Percentiles rank a stretch among this genome's conserved stretches.
Conservation (phyloP, 2,113 vertebrate species). For the Rattus rattus region DNA sequence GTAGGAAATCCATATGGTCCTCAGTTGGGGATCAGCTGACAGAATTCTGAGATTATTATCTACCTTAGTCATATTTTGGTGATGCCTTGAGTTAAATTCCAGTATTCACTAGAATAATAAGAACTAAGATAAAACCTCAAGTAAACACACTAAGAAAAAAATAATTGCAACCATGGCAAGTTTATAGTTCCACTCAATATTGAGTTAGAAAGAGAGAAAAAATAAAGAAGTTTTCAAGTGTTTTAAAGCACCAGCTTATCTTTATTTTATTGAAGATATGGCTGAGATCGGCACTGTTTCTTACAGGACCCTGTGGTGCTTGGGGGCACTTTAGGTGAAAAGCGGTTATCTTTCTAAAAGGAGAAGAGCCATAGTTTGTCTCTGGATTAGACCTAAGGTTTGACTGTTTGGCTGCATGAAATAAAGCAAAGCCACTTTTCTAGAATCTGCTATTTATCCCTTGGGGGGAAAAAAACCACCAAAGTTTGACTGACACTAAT, state of each 20-base stretch:
- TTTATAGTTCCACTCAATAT: conserved; percentile 69
- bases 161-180: conserved; percentile 67
- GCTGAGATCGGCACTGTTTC: background rate
- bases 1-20: conserved; percentile 38
- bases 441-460: conserved; percentile 90
- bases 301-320: background rate
- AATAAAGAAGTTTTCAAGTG: conserved; percentile 41
- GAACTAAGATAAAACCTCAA: conserved; percentile 76
- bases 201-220: conserved; percentile 51
- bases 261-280: conserved; percentile 23
- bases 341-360: conserved; percentile 63
- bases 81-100: conserved; percentile 70
- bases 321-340: background rate
- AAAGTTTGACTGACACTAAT: conserved; percentile 99
- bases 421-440: conserved; percentile 75
- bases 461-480: conserved; percentile 83
- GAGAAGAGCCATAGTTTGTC: conserved; percentile 18
- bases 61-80: conserved; percentile 73
- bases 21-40: conserved; percentile 64
- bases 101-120: conserved; percentile 76
- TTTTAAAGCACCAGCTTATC: conserved; percentile 50
- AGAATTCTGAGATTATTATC: conserved; percentile 79
- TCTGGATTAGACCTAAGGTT: conserved; percentile 54
- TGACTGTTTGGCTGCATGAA: conserved; percentile 63
- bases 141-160: conserved; percentile 84